Percentiles rank a stretch among this genome's conserved stretches.
These are phyloP conservation scores for Spea hammondii DNA, from an alignment of 2,797 vertebrate species.

Conservation along the genomic window DNA sequence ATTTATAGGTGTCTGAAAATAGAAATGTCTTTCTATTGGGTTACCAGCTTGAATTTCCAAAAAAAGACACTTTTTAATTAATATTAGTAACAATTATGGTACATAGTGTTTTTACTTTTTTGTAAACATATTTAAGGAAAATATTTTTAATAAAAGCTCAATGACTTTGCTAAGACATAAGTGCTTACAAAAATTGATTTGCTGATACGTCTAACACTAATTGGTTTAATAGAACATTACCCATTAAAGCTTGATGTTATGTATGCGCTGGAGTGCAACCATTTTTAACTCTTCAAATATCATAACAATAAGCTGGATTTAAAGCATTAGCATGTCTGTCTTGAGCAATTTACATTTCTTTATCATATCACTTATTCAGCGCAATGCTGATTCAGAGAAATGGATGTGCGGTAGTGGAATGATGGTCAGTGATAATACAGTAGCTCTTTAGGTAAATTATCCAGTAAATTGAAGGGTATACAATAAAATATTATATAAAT, in stretches of 20 bases:
- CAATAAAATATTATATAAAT: too few relatives aligned
- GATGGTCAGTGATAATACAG: background rate
- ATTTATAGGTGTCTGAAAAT: constrained; percentile 16
- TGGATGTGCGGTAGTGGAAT: background rate
- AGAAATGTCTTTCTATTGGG: background rate
- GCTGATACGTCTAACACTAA: background rate
- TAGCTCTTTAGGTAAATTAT: background rate
- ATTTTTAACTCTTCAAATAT: background rate
- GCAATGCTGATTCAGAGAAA: background rate
- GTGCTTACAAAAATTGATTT: constrained; percentile 5
- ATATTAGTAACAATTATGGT: background rate
- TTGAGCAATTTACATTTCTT: background rate
- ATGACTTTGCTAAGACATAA: background rate
- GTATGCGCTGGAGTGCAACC: background rate
- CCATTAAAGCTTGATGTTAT: background rate
- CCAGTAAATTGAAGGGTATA: background rate
- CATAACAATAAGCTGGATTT: background rate
- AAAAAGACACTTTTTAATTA: background rate
- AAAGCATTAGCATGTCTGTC: background rate
- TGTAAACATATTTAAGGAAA: background rate
- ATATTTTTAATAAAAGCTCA: background rate
- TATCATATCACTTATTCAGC: background rate
- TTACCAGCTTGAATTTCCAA: background rate
- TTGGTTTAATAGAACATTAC: background rate
- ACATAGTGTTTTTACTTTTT: background rate